Conservation (phyloP, 1,140 invertebrate genomes). For the Calosoma granatense region DNA sequence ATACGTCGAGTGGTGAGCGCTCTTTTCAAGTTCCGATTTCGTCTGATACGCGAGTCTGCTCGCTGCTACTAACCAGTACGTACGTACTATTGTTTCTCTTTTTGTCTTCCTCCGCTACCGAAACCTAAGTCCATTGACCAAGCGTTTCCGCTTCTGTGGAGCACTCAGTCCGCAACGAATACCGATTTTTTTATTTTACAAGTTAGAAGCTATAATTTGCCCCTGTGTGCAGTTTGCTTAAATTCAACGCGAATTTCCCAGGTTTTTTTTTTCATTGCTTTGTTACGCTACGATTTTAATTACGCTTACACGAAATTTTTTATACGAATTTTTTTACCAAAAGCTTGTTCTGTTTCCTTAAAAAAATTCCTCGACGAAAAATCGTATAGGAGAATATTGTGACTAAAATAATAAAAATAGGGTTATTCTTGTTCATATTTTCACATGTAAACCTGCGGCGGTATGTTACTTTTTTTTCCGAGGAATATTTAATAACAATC, state of each 20-base stretch:
- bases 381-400: no score
- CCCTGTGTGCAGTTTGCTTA: background rate
- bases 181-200: slow-evolving; percentile 2
- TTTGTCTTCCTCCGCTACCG: background rate
- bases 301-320: slow-evolving; percentile 4
- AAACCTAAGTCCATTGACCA: background rate
- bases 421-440: no score
- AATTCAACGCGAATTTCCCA: background rate
- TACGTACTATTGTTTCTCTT: background rate
- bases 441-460: no score
- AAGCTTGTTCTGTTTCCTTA: background rate
- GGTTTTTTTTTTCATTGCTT: slow-evolving; percentile 5
- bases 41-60: no score
- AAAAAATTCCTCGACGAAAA: no score
- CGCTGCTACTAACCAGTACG: background rate
- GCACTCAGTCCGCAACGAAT: background rate
- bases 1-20: no score
- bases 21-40: background rate
- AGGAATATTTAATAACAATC: no score
- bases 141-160: background rate
- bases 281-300: slow-evolving; percentile 6
- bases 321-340: background rate
- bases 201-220: slow-evolving; percentile 1
- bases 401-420: no score
- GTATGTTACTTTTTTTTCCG: slow-evolving; percentile 3